These are phyloP conservation scores for Metridium senile DNA, from an alignment of 92 coral and sea anemone genomes.

Conservation along the genomic window DNA sequence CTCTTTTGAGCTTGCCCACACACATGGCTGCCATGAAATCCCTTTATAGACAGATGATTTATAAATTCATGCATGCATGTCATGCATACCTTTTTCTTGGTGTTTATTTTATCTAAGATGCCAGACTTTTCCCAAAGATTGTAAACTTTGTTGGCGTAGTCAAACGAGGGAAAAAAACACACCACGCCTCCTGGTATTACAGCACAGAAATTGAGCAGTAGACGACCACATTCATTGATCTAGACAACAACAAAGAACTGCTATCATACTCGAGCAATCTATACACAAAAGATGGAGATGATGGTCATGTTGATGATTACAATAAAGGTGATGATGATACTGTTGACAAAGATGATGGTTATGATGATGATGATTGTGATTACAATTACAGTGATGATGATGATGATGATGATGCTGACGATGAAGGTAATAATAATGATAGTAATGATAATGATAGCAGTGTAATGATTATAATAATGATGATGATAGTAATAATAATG, in stretches of 20 bases:
- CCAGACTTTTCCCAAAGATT: conserved; percentile 83
- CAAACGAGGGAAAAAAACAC: conserved; percentile 95
- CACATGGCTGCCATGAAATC: too few species aligned
- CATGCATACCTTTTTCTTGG: conserved; percentile 84
- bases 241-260: not conserved
- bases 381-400: not conserved
- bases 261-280: too few species aligned
- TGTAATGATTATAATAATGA: too few species aligned
- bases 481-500: too few species aligned
- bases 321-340: not conserved
- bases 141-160: conserved; percentile 82
- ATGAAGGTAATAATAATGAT: not conserved
- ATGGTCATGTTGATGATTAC: not conserved
- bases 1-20: too few species aligned
- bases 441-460: too few species aligned
- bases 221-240: conserved; percentile 93
- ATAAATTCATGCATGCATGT: too few species aligned
- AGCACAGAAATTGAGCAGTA: conserved; percentile 74
- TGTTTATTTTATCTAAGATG: conserved; percentile 69
- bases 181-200: conserved; percentile 93
- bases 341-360: not conserved
- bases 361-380: not conserved
- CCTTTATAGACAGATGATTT: too few species aligned
- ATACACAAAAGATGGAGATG: too few species aligned
- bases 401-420: not conserved